Base-by-base conservation (phyloP, 2,113 vertebrate genomes). In the Pitta sordida region DNA sequence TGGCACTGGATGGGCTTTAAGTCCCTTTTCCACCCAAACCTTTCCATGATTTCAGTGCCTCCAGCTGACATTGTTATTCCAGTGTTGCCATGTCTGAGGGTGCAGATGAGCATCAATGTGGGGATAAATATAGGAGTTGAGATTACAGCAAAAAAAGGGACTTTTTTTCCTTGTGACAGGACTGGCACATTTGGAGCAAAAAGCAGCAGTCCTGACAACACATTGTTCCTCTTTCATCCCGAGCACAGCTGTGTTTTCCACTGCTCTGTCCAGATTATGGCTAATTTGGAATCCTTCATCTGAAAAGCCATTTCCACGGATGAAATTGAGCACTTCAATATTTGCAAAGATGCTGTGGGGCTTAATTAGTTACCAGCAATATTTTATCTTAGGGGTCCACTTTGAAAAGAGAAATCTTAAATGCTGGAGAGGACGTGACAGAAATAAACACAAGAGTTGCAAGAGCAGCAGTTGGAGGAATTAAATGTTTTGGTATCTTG, bases 131-230 rank as follows among this genome's bases (percentile, higher is more conserved):
- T 53, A 53, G 51, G 23, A 62, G 70, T 69, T 65, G 23, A 77
- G 79, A 79, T 87, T 70, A 67, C 9, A 62, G 56, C 46, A 23
- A 68, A 78, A 83, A n/a, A n/a, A n/a, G 44, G 22, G 29, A 26
- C 41, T 37, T 29, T 55, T n/a, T 67, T 29, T 27, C 32, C 6
- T 34, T 74, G 65, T 27, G 13, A 23, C 41, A 21, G 56, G 78
- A 84, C 74, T 94, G 91, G 89, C 86, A 62, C 51, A 87, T 94
- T 67, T 85, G 82, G 91, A 96, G 91, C 85, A 94, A 84, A 96
- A 96, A 87, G 64, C 91, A 90, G 93, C 93, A 85, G 91, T 90
- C 6, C 0, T 70, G 83, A 78, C 65, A 90, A 44, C 60, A 27
- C 30, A 36, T 49, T 90, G 91, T 82, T 86, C 74, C 32, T 87